Conservation (phyloP, 2,113 vertebrate genomes). For the Herpailurus yagouaroundi region DNA sequence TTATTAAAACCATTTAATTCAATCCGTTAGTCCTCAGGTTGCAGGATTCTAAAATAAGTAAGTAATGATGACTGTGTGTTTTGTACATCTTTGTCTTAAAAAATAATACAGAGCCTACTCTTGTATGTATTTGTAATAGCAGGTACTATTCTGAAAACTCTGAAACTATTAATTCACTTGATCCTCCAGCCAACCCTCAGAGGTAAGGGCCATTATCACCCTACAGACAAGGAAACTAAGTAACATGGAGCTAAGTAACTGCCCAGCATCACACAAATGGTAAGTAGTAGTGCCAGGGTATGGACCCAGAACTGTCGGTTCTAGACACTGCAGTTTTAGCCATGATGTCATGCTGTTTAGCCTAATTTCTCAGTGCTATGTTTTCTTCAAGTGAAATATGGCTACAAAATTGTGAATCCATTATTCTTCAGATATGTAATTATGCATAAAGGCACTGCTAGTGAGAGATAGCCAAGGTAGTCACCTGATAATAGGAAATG, state of each 20-base stretch:
- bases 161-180: conserved; percentile 27
- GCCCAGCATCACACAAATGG: not conserved
- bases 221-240: conserved; percentile 14
- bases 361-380: not conserved
- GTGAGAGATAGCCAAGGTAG: not conserved
- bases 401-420: not conserved
- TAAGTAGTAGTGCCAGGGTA: not conserved
- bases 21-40: not conserved
- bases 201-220: not conserved
- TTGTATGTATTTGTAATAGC: not conserved
- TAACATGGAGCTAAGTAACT: not conserved
- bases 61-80: not conserved
- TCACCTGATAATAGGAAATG: not conserved
- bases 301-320: not conserved
- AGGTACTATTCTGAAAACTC: not conserved
- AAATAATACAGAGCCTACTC: not conserved
- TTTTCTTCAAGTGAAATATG: not conserved
- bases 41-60: conserved; percentile 34
- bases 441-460: not conserved
- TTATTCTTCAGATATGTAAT: not conserved
- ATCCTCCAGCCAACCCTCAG: not conserved
- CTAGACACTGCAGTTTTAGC: not conserved
- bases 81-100: conserved; percentile 31
- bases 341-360: not conserved
- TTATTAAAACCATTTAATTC: conserved; percentile 11